phyloP scores from a whole-genome alignment of 2,113 vertebrate genomes.

The Dipodomys stephensi region DNA sequence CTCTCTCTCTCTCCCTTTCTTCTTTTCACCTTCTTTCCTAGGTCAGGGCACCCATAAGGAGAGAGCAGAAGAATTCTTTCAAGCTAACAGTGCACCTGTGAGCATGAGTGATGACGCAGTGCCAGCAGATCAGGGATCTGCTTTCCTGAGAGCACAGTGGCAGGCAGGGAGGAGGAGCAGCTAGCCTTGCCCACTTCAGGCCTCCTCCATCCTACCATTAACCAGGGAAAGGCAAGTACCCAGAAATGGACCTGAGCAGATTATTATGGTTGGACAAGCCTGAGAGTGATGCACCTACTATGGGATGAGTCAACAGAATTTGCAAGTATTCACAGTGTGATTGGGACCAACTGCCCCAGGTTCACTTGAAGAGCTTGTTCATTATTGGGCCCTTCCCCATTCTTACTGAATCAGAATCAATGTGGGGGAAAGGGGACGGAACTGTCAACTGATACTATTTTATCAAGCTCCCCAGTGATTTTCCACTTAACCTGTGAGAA shows the following conservation, averaged over 20 bases:
- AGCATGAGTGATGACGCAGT: not conserved
- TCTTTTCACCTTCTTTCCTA: not conserved
- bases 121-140: not conserved
- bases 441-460: not conserved
- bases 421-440: accelerated
- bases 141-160: not conserved
- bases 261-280: not conserved
- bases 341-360: not conserved
- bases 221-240: not conserved
- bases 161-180: not conserved
- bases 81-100: not conserved
- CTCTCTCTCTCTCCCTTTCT: no score
- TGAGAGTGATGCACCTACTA: not conserved
- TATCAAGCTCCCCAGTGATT: not conserved
- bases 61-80: not conserved
- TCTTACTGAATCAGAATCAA: not conserved
- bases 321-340: not conserved
- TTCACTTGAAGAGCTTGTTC: not conserved
- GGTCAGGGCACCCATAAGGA: not conserved
- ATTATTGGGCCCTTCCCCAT: not conserved
- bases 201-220: not conserved
- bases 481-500: conserved; percentile 7
- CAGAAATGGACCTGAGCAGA: not conserved
- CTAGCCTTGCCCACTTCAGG: not conserved
- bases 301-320: not conserved